Percentiles rank a stretch among this genome's conserved stretches.
Evolutionary conservation across 1,140 invertebrate genomes (phyloP).

Genomic region (Sycophaga agraensis): DNA sequence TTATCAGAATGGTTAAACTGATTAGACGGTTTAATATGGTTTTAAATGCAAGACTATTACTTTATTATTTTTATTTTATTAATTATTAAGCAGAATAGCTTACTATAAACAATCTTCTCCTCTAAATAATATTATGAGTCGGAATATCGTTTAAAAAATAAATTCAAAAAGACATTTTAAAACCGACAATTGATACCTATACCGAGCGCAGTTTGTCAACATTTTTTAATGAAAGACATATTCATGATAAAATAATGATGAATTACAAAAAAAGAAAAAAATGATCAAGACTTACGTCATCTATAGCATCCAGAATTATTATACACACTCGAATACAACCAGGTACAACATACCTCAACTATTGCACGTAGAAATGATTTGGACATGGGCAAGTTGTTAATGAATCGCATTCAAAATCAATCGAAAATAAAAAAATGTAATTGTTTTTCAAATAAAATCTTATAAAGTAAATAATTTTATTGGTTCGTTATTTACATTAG

Average conservation of each 20-base stretch:
- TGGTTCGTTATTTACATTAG: neutral
- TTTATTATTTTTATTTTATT: too few relatives aligned
- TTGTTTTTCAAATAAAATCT: neutral
- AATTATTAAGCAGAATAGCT: too few relatives aligned
- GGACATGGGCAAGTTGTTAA: conserved; percentile 12
- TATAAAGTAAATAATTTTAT: neutral
- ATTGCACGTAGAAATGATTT: conserved; percentile 4
- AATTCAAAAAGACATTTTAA: too few relatives aligned
- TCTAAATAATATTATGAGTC: too few relatives aligned
- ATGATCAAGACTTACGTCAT: conserved; percentile 15
- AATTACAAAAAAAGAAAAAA: too few relatives aligned
- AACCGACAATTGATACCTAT: conserved; percentile 1
- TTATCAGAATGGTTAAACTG: too few relatives aligned
- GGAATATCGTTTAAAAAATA: too few relatives aligned
- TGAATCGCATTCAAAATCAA: neutral
- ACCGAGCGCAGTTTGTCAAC: neutral
- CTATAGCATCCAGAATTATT: conserved; percentile 21
- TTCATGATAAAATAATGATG: conserved; percentile 5
- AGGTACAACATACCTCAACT: conserved; percentile 3
- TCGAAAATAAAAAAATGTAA: neutral
- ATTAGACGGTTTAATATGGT: too few relatives aligned
- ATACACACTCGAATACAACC: conserved; percentile 14
- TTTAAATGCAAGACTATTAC: too few relatives aligned
- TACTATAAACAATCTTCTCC: too few relatives aligned
- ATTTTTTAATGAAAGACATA: conserved; percentile 12